Evolutionary conservation across 2,797 vertebrate genomes (phyloP).

Genomic region (Artibeus lituratus): DNA sequence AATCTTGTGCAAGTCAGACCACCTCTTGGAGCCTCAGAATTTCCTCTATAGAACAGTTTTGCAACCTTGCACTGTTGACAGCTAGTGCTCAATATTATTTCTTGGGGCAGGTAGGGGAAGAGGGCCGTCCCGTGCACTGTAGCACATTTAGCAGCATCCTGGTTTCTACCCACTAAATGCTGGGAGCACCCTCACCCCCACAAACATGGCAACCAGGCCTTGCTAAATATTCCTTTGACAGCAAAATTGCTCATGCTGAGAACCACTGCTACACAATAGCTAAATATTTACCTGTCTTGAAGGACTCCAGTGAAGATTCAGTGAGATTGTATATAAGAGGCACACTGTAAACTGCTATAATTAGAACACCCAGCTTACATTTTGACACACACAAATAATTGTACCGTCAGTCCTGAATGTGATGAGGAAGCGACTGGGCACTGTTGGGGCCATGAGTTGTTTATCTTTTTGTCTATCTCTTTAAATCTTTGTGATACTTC

Average conservation of each 20-base stretch:
- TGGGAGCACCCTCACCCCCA: neutral
- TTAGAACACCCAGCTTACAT: neutral
- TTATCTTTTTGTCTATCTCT: conserved; percentile 76
- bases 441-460: conserved; percentile 56
- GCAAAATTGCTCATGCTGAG: neutral
- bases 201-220: neutral
- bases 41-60: neutral
- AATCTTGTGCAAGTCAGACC: neutral
- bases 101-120: fast-evolving
- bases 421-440: conserved; percentile 51
- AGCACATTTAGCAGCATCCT: neutral
- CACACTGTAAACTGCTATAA: neutral
- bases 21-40: neutral
- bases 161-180: too few relatives aligned
- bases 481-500: conserved; percentile 71
- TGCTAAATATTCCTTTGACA: neutral
- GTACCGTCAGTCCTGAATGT: conserved; percentile 62
- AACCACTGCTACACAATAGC: neutral
- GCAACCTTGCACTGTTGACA: neutral
- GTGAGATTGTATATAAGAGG: neutral
- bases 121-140: neutral
- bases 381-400: conserved; percentile 48
- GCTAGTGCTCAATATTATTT: neutral
- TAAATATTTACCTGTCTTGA: neutral
- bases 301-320: neutral